A percentile compares a stretch with the other conserved stretches of the same genome.
These are phyloP conservation scores for Ondatra zibethicus DNA, from an alignment of 2,113 vertebrate species.

Conservation along the genomic window DNA sequence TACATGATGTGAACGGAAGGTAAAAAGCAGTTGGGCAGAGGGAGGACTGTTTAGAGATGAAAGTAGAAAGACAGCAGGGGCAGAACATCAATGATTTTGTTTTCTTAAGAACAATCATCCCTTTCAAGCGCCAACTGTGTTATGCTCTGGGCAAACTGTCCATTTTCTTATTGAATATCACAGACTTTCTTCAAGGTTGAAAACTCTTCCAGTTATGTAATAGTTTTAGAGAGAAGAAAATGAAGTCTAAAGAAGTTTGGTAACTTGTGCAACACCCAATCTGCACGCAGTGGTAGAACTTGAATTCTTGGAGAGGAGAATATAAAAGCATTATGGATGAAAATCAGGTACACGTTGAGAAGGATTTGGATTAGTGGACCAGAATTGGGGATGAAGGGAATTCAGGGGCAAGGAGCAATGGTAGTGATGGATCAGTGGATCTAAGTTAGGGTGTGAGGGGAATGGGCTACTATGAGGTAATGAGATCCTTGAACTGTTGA, in stretches of 20 bases:
- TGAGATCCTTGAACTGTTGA: background rate
- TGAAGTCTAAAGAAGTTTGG: background rate
- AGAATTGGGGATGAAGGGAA: too few species aligned
- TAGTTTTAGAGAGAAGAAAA: background rate
- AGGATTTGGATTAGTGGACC: background rate
- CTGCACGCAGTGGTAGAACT: background rate
- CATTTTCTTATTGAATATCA: background rate
- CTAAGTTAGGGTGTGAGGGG: background rate
- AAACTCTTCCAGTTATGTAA: background rate
- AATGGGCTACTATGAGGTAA: background rate
- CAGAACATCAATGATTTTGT: background rate
- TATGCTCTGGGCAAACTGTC: background rate
- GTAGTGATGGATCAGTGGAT: too few species aligned
- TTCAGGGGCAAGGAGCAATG: background rate
- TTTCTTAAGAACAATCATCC: background rate
- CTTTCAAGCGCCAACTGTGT: background rate
- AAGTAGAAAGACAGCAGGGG: background rate
- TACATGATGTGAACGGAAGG: background rate
- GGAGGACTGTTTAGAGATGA: background rate
- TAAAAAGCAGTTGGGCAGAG: too few species aligned
- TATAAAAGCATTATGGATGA: too few species aligned
- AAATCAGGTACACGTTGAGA: background rate
- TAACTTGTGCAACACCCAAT: background rate
- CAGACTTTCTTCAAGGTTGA: background rate
- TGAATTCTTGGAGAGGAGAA: background rate